Conservation (phyloP, 1,140 invertebrate genomes). For the Ptiloglossa arizonensis region DNA sequence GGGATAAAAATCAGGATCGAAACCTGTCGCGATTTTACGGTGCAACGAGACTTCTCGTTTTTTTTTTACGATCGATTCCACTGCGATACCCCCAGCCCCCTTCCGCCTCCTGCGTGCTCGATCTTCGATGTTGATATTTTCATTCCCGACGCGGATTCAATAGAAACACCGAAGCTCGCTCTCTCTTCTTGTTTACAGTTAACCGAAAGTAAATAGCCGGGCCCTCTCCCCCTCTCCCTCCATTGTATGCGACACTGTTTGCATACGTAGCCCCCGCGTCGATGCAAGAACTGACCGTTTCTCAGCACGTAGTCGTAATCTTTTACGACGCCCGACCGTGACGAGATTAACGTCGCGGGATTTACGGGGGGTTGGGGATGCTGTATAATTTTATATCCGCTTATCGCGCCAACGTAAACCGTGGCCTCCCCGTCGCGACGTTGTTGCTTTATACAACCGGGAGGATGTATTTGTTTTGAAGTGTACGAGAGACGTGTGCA, state of each 20-base stretch:
- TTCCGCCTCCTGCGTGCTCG: no score
- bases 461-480: neutral
- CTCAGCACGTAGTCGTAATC: slow-evolving; percentile 40
- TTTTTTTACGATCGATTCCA: neutral
- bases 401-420: slow-evolving; percentile 4
- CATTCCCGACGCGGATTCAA: slow-evolving; percentile 19
- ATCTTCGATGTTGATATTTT: slow-evolving; percentile 29
- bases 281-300: slow-evolving; percentile 28
- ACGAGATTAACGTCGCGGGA: slow-evolving; percentile 33
- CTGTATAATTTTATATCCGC: slow-evolving; percentile 22
- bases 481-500: no score
- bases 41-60: no score
- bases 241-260: neutral
- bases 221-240: no score
- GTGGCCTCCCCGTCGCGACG: neutral
- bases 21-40: slow-evolving; percentile 28
- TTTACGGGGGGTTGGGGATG: slow-evolving; percentile 17
- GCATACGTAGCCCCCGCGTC: slow-evolving; percentile 2
- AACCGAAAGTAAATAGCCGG: neutral
- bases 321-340: slow-evolving; percentile 27
- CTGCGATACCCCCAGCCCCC: no score
- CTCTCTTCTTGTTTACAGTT: neutral
- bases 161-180: neutral
- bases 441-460: neutral
- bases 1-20: slow-evolving; percentile 14